Evolutionary conservation across 2,797 vertebrate species (phyloP).

Genomic region (Orientallactaga sibirica): DNA sequence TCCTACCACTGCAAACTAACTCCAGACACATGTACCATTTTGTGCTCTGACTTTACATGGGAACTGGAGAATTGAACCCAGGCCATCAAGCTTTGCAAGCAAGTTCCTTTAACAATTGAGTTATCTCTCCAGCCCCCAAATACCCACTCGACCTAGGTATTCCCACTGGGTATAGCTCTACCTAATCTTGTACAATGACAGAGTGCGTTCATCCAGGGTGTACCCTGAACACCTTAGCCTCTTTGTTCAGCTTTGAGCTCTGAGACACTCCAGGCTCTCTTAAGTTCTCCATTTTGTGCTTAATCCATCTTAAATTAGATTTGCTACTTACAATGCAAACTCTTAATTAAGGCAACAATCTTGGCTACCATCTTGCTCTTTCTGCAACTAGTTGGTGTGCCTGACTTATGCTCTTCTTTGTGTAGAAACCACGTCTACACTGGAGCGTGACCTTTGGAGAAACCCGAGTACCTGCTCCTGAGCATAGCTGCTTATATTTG

Average conservation of each 20-base stretch:
- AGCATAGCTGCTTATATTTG: not conserved
- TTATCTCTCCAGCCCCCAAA: too few relatives aligned
- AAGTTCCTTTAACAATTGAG: too few relatives aligned
- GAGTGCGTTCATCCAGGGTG: not conserved
- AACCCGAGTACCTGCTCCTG: not conserved
- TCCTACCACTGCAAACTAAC: too few relatives aligned
- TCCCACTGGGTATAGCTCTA: not conserved
- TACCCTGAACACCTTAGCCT: not conserved
- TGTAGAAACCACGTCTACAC: not conserved
- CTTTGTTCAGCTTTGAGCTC: not conserved
- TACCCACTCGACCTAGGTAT: not conserved
- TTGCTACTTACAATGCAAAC: not conserved
- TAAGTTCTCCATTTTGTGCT: not conserved
- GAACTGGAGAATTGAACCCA: too few relatives aligned
- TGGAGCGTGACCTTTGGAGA: not conserved
- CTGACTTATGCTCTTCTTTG: not conserved
- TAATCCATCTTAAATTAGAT: constrained; percentile 23
- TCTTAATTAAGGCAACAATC: not conserved
- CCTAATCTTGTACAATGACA: not conserved
- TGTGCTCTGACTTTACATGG: too few relatives aligned
- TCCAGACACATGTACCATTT: too few relatives aligned
- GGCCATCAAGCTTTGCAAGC: too few relatives aligned
- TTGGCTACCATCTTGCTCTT: not conserved
- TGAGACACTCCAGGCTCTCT: not conserved
- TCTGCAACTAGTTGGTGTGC: not conserved